phyloP scores from a whole-genome alignment of 1,140 invertebrate genomes.

The Cephus cinctus region DNA sequence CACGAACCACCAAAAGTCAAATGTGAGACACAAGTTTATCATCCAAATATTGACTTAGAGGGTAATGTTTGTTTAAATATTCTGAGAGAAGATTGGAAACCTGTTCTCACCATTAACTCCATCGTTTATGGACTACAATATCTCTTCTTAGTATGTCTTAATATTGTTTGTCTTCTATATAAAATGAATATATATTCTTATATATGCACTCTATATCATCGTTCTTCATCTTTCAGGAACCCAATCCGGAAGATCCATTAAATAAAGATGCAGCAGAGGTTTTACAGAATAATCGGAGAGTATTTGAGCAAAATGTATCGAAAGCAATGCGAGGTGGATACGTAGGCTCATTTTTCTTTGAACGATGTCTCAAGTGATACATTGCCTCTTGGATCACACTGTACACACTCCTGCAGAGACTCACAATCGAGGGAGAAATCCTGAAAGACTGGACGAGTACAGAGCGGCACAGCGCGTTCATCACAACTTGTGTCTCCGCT shows the following conservation, averaged over 20 bases:
- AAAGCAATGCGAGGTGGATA: slow-evolving; percentile 95
- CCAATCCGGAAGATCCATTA: slow-evolving; percentile 96
- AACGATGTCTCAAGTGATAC: slow-evolving; percentile 93
- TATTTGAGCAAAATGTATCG: slow-evolving; percentile 95
- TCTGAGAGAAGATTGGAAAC: slow-evolving; percentile 98
- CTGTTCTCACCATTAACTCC: slow-evolving; percentile 95
- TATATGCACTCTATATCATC: not conserved
- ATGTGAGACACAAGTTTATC: slow-evolving; percentile 91
- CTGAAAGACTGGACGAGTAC: slow-evolving; percentile 30
- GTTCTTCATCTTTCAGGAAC: slow-evolving; percentile 70
- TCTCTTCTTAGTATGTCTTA: slow-evolving; percentile 83
- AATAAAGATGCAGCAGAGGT: slow-evolving; percentile 99
- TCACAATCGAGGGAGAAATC: slow-evolving; percentile 29
- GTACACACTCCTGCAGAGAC: slow-evolving; percentile 27
- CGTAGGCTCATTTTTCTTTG: slow-evolving; percentile 90
- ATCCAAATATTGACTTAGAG: slow-evolving; percentile 94
- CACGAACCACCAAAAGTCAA: slow-evolving; percentile 96
- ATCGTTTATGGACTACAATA: slow-evolving; percentile 98
- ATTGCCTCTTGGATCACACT: slow-evolving; percentile 23
- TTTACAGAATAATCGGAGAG: slow-evolving; percentile 86
- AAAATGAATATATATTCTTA: slow-evolving; percentile 3
- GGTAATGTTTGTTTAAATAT: slow-evolving; percentile 96
- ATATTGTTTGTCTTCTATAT: not conserved
- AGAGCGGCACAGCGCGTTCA: slow-evolving; percentile 24
- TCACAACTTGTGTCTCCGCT: slow-evolving; percentile 30